Evolutionary conservation across 2,113 vertebrate genomes (phyloP).

Genomic region (Muntiacus muntjak): DNA sequence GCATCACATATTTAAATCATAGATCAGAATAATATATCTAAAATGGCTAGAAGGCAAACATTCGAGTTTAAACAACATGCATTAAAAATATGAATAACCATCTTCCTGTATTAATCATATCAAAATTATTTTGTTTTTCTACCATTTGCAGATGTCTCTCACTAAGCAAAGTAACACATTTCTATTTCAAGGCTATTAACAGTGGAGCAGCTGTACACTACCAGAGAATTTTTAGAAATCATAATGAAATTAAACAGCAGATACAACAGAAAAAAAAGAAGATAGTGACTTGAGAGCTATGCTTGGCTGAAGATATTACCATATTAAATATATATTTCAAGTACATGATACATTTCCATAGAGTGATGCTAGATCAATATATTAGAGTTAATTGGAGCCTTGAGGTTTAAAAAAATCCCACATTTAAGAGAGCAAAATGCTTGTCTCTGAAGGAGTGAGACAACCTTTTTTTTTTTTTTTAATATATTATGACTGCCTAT

Average conservation of each 20-base stretch:
- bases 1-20: slow-evolving; percentile 73
- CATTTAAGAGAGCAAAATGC: not conserved
- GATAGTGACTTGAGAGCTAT: slow-evolving; percentile 70
- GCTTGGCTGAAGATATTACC: slow-evolving; percentile 63
- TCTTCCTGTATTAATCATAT: slow-evolving; percentile 81
- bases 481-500: not conserved
- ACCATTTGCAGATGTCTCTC: slow-evolving; percentile 81
- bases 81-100: slow-evolving; percentile 80
- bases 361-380: slow-evolving; percentile 32
- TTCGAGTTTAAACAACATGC: slow-evolving; percentile 80
- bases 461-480: not conserved
- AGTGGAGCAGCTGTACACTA: slow-evolving; percentile 80
- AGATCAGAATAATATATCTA: slow-evolving; percentile 72
- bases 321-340: slow-evolving; percentile 69
- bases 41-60: slow-evolving; percentile 82
- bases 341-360: slow-evolving; percentile 60
- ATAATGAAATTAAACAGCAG: slow-evolving; percentile 79
- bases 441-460: slow-evolving; percentile 18
- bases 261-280: slow-evolving; percentile 72
- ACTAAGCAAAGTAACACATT: slow-evolving; percentile 79
- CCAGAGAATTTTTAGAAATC: slow-evolving; percentile 79
- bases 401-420: not conserved
- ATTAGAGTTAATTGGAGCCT: slow-evolving; percentile 40
- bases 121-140: slow-evolving; percentile 79
- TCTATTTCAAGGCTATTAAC: slow-evolving; percentile 84